Evolutionary conservation across 1,140 invertebrate genomes (phyloP).

Genomic region (Anoplolepis gracilipes): DNA sequence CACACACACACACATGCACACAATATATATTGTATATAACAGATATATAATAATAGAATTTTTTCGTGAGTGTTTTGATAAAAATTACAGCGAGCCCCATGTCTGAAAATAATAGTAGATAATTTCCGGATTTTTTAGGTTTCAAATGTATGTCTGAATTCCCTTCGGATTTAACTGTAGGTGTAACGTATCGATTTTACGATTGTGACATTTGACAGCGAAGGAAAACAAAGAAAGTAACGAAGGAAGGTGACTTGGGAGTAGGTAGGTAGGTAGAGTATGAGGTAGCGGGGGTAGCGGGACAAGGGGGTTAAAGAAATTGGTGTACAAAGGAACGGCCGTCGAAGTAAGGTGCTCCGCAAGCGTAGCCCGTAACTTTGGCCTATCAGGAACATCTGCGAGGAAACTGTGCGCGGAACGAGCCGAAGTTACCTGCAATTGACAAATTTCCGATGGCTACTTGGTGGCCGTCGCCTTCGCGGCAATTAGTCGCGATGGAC

Average conservation of each 20-base stretch:
- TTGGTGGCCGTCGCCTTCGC: slow-evolving; percentile 67
- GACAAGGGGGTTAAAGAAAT: slow-evolving; percentile 19
- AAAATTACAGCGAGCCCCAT: neutral
- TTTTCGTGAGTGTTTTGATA: neutral
- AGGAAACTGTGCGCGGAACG: slow-evolving; percentile 66
- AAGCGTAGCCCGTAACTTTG: slow-evolving; percentile 70
- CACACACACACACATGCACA: no score
- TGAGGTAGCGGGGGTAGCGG: no score
- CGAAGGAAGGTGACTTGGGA: slow-evolving; percentile 9
- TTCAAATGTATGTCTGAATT: slow-evolving; percentile 35
- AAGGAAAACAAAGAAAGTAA: slow-evolving; percentile 50
- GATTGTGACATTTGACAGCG: slow-evolving; percentile 46
- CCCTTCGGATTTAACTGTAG: slow-evolving; percentile 10
- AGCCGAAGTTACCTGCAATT: slow-evolving; percentile 72
- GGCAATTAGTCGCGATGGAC: slow-evolving; percentile 73
- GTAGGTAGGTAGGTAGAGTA: neutral
- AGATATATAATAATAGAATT: neutral
- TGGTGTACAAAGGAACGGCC: slow-evolving; percentile 21
- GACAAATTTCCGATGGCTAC: slow-evolving; percentile 75
- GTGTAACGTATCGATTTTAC: slow-evolving; percentile 48
- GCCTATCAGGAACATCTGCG: slow-evolving; percentile 74
- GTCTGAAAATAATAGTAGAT: neutral
- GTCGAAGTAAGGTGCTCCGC: slow-evolving; percentile 60
- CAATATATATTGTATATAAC: no score
- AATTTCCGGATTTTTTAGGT: slow-evolving; percentile 6